A percentile compares a stretch with the other conserved stretches of the same genome.
phyloP scores from a whole-genome alignment of 2,888 invertebrate genomes.

The Marronus borbonicus region DNA sequence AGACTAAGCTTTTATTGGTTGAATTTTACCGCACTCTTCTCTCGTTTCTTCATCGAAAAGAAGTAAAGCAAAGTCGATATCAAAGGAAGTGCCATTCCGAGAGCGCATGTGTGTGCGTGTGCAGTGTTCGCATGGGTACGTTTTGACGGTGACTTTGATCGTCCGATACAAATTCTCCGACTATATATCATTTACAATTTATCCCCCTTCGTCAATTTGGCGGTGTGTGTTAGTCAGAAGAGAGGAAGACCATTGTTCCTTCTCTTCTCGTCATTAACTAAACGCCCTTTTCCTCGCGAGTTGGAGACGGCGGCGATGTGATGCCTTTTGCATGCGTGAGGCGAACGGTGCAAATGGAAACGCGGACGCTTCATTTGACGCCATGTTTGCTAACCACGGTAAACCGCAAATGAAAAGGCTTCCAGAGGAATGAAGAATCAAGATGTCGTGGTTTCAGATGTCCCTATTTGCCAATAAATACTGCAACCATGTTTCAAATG shows the following conservation, averaged over 20 bases:
- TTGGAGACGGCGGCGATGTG: background rate
- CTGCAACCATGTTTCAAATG: no score
- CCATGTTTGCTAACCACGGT: slow-evolving; percentile 29
- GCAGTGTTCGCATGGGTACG: no score
- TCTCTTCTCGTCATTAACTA: background rate
- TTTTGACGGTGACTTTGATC: slow-evolving; percentile 31
- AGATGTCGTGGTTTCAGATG: background rate
- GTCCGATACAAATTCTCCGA: slow-evolving; percentile 27
- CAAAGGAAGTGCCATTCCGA: slow-evolving; percentile 36
- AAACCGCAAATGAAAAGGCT: slow-evolving; percentile 13
- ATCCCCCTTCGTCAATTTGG: slow-evolving; percentile 17
- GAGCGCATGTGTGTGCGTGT: slow-evolving; percentile 7
- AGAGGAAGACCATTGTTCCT: background rate
- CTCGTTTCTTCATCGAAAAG: slow-evolving; percentile 32
- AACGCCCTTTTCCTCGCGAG: background rate
- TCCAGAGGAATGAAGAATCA: background rate
- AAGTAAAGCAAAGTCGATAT: slow-evolving; percentile 40
- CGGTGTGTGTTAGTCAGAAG: background rate
- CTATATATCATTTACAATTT: slow-evolving; percentile 45
- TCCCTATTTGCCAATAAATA: no score
- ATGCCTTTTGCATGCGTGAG: slow-evolving; percentile 9
- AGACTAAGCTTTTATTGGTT: slow-evolving; percentile 28
- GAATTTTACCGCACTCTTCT: slow-evolving; percentile 19
- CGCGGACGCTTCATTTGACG: slow-evolving; percentile 33
- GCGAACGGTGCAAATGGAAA: slow-evolving; percentile 31